Percentiles rank a stretch among this genome's conserved stretches.
phyloP scores from a whole-genome alignment of 2,113 vertebrate species.

The Camelus dromedarius region DNA sequence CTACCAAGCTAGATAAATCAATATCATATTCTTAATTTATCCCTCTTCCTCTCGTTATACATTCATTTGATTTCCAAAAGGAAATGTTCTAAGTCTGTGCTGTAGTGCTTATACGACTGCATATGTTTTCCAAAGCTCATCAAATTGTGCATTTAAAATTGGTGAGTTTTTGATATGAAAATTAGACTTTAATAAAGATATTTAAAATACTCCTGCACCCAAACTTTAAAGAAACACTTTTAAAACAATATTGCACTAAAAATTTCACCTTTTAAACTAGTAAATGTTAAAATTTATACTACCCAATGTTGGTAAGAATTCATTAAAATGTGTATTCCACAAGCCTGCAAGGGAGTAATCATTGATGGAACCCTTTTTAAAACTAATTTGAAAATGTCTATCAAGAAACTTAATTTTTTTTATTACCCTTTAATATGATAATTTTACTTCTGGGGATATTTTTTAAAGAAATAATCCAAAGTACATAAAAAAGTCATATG shows the following conservation, averaged over 20 bases:
- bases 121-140: not conserved
- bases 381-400: not conserved
- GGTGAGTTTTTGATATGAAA: not conserved
- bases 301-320: not conserved
- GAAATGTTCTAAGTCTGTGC: not conserved
- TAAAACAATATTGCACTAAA: not conserved
- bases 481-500: not conserved
- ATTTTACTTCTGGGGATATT: not conserved
- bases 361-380: not conserved
- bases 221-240: conserved; percentile 42
- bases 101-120: not conserved
- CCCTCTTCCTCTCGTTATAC: not conserved
- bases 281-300: conserved; percentile 4
- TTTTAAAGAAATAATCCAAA: not conserved
- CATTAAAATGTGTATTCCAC: not conserved
- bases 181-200: not conserved
- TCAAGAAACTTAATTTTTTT: not conserved
- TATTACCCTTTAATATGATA: not conserved
- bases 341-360: not conserved
- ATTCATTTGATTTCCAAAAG: not conserved
- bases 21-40: not conserved
- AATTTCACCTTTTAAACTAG: not conserved
- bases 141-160: not conserved
- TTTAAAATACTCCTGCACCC: not conserved
- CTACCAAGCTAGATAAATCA: not conserved